Conservation (phyloP, 2,113 vertebrate species). For the Pomatorhinus ruficollis region DNA sequence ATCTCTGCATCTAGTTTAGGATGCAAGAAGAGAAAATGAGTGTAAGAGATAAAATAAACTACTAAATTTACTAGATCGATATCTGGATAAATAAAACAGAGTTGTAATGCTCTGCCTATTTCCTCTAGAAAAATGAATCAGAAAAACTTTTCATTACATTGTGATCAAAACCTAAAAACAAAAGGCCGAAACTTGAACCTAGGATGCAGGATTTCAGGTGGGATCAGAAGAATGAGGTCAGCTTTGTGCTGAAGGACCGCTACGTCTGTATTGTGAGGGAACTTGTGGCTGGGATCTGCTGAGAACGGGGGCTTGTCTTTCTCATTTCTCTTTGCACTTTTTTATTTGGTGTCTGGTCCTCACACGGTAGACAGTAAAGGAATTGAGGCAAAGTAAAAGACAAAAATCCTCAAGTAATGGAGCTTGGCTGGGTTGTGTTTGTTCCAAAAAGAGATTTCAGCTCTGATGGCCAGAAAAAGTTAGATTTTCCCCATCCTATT, state of each 20-base stretch:
- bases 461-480: background rate
- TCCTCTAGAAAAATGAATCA: background rate
- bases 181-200: background rate
- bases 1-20: background rate
- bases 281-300: background rate
- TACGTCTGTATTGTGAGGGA: background rate
- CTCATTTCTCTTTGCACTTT: background rate
- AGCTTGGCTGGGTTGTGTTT: background rate
- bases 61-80: background rate
- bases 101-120: background rate
- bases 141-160: background rate
- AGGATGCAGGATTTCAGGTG: background rate
- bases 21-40: background rate
- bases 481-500: background rate
- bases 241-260: background rate
- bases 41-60: background rate
- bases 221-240: background rate
- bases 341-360: background rate
- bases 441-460: background rate
- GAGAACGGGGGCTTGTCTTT: background rate
- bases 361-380: background rate
- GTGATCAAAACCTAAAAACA: background rate
- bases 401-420: background rate
- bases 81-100: background rate
- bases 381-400: background rate